Evolutionary conservation across 2,888 invertebrate genomes (phyloP).

Genomic region (Bombyx huttoni): DNA sequence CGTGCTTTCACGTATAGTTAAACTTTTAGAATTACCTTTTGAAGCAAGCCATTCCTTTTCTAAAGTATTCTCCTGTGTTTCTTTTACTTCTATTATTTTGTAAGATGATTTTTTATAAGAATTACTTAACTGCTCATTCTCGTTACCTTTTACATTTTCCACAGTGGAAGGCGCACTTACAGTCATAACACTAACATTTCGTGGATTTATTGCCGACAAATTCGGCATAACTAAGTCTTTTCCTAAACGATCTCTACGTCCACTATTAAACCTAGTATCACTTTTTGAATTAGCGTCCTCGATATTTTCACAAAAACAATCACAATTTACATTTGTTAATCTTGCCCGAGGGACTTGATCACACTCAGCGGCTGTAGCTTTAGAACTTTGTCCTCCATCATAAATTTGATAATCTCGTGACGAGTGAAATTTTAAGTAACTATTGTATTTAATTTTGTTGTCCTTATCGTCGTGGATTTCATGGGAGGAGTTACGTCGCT

Average conservation of each 20-base stretch:
- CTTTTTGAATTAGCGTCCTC: constrained; percentile 3
- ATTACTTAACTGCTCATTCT: background rate
- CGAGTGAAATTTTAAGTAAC: background rate
- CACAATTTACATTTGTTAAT: background rate
- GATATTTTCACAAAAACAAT: background rate
- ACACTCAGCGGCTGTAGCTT: background rate
- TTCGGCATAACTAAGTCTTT: constrained; percentile 23
- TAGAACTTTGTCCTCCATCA: background rate
- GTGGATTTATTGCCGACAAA: constrained; percentile 29
- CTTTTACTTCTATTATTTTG: constrained; percentile 1
- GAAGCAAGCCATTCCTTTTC: background rate
- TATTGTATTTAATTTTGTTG: background rate
- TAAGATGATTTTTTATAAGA: background rate
- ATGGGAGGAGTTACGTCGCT: background rate
- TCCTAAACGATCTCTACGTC: constrained; percentile 27
- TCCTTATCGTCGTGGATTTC: background rate
- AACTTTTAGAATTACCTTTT: background rate
- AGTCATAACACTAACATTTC: constrained; percentile 40
- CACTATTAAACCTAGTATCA: constrained; percentile 29
- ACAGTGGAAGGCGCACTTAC: constrained; percentile 22
- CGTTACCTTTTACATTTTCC: constrained; percentile 6
- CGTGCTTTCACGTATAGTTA: background rate
- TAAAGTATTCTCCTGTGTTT: background rate
- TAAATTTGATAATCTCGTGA: background rate
- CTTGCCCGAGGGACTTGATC: background rate